Evolutionary conservation across 2,797 vertebrate genomes (phyloP).

Genomic region (Champsocephalus gunnari): DNA sequence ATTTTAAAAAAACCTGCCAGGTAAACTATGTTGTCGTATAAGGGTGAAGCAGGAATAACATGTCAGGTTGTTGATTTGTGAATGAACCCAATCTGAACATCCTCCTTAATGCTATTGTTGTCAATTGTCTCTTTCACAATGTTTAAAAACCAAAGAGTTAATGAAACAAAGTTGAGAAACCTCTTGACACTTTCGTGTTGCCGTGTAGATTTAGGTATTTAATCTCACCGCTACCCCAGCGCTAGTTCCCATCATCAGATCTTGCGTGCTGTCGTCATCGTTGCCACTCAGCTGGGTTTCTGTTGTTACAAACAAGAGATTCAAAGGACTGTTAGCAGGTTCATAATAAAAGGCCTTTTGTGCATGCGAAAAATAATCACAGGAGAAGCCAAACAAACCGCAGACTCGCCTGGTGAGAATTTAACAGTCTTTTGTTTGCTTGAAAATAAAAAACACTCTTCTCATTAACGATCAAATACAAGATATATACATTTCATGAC

Average conservation of each 20-base stretch:
- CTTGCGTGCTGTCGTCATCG: slow-evolving; percentile 52
- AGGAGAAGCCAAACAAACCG: background rate
- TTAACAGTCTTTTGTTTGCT: background rate
- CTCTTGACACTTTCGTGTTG: background rate
- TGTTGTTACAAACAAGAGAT: slow-evolving; percentile 34
- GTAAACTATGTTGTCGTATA: no score
- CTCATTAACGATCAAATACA: background rate
- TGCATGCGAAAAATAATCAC: background rate
- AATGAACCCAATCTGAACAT: background rate
- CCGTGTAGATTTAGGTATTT: background rate
- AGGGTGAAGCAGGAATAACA: background rate
- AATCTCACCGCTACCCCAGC: slow-evolving; percentile 52
- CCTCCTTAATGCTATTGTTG: background rate
- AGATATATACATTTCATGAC: background rate
- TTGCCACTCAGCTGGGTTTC: slow-evolving; percentile 78
- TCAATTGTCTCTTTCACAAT: no score
- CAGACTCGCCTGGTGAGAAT: background rate
- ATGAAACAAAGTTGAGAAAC: background rate
- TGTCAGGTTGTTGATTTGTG: background rate
- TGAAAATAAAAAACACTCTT: background rate
- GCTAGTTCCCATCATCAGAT: slow-evolving; percentile 56
- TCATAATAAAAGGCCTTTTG: background rate
- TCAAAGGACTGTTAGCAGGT: background rate
- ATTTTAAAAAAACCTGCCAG: background rate
- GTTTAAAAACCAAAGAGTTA: background rate